phyloP scores from a whole-genome alignment of 2,888 invertebrate species.

The Asteroscopus sphinx region DNA sequence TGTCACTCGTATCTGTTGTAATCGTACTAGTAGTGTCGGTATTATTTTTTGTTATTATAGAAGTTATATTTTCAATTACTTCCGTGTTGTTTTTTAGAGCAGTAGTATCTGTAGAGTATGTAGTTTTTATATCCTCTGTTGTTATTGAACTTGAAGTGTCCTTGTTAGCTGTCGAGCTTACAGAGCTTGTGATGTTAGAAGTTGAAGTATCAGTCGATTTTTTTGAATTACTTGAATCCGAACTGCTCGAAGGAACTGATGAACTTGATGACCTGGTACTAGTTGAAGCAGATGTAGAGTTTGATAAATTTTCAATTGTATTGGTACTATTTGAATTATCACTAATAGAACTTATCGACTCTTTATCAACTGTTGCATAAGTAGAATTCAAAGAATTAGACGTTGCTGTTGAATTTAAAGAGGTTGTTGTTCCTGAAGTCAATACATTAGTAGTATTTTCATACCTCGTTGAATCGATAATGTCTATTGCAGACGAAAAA shows the following conservation, averaged over 20 bases:
- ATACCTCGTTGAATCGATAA: slow-evolving; percentile 14
- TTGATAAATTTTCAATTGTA: slow-evolving; percentile 34
- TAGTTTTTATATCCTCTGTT: slow-evolving; percentile 32
- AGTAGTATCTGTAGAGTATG: slow-evolving; percentile 28
- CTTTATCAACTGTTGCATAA: slow-evolving; percentile 6
- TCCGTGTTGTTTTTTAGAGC: slow-evolving; percentile 36
- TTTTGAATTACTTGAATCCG: slow-evolving; percentile 22
- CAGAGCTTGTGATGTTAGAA: slow-evolving; percentile 19
- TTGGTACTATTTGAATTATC: slow-evolving; percentile 31
- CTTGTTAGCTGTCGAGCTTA: slow-evolving; percentile 28
- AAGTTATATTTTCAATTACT: slow-evolving; percentile 31
- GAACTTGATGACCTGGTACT: slow-evolving; percentile 23
- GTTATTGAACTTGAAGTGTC: slow-evolving; percentile 11
- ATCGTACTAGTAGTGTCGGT: slow-evolving; percentile 26
- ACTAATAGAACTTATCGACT: slow-evolving; percentile 7
- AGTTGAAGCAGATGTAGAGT: slow-evolving; percentile 16
- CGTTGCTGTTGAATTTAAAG: slow-evolving; percentile 38
- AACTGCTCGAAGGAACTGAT: slow-evolving; percentile 25
- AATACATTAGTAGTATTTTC: slow-evolving; percentile 27
- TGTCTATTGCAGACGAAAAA: not conserved
- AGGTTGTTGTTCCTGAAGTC: slow-evolving; percentile 7
- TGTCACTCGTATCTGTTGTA: slow-evolving; percentile 26
- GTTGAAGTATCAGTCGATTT: slow-evolving; percentile 12
- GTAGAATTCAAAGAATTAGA: slow-evolving; percentile 19
- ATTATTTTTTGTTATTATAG: slow-evolving; percentile 30